Percentiles rank a stretch among this genome's conserved stretches.
Conservation (phyloP, 2,113 vertebrate genomes). For the Oncorhynchus mykiss region DNA sequence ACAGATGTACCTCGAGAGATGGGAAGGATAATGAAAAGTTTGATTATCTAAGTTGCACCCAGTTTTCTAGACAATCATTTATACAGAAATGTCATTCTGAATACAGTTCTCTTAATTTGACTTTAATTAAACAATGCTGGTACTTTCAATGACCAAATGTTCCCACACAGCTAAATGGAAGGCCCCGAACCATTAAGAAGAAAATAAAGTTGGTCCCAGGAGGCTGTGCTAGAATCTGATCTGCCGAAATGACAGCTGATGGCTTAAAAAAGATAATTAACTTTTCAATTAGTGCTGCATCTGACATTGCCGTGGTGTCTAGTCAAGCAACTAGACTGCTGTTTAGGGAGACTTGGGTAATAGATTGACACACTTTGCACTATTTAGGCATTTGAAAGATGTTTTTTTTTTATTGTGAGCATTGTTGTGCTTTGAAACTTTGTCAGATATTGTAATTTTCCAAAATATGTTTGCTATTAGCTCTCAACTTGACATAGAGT, state of each 20-base stretch:
- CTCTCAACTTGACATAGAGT: background rate
- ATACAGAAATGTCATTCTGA: constrained; percentile 91
- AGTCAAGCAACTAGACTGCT: constrained; percentile 55
- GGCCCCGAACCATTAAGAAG: constrained; percentile 85
- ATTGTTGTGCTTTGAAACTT: constrained; percentile 12
- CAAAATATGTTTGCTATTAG: background rate
- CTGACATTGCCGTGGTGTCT: constrained; percentile 80
- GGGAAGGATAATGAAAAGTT: constrained; percentile 91
- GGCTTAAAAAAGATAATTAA: constrained; percentile 98
- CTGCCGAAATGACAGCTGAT: constrained; percentile 93
- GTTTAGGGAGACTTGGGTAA: constrained; percentile 47
- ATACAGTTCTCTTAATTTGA: constrained; percentile 92
- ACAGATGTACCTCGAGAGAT: constrained; percentile 82
- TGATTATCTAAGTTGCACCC: constrained; percentile 87
- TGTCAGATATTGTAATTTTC: background rate
- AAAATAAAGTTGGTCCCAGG: constrained; percentile 83
- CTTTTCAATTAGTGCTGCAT: constrained; percentile 93
- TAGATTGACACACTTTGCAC: constrained; percentile 43
- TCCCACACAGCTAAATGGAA: constrained; percentile 83
- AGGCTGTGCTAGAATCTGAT: constrained; percentile 83
- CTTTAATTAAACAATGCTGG: constrained; percentile 97
- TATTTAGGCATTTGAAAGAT: constrained; percentile 39
- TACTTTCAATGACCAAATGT: constrained; percentile 92
- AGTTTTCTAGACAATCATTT: constrained; percentile 91
- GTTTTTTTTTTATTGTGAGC: constrained; percentile 19